These are phyloP conservation scores for Polietes domitor DNA, from an alignment of 2,888 invertebrate species.

Conservation along the genomic window DNA sequence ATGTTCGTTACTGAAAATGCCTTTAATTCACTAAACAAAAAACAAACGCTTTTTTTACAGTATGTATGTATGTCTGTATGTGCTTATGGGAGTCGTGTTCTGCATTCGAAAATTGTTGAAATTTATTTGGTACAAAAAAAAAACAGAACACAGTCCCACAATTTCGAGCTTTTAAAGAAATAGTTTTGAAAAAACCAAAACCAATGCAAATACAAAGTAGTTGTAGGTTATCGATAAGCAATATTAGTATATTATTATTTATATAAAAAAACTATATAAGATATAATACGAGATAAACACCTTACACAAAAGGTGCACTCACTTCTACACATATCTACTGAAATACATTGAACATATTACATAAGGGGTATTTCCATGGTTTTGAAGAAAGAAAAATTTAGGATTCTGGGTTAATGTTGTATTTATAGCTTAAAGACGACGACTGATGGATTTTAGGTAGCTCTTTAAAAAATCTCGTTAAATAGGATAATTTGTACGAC, in stretches of 20 bases:
- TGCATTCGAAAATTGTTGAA: background rate
- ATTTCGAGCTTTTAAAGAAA: background rate
- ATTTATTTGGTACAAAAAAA: background rate
- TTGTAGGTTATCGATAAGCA: slow-evolving; percentile 18
- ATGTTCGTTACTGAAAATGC: slow-evolving; percentile 3
- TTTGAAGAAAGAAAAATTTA: background rate
- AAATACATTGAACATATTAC: background rate
- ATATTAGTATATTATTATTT: slow-evolving; percentile 7
- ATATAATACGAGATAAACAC: slow-evolving; percentile 31
- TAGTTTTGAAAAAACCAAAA: background rate
- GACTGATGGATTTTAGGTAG: too few species aligned
- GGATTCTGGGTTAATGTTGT: too few species aligned
- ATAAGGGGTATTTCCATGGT: background rate
- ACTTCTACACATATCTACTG: background rate
- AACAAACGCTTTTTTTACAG: background rate
- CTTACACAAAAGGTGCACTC: slow-evolving; percentile 53
- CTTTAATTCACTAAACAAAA: slow-evolving; percentile 6
- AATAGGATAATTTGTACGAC: too few species aligned
- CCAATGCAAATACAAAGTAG: background rate
- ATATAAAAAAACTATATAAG: background rate
- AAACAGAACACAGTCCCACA: background rate
- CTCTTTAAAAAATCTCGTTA: too few species aligned
- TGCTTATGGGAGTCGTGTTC: background rate
- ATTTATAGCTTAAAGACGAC: too few species aligned
- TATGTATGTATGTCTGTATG: background rate